Conservation (phyloP, 2,888 invertebrate species). For the Neoitamus cyanurus region DNA sequence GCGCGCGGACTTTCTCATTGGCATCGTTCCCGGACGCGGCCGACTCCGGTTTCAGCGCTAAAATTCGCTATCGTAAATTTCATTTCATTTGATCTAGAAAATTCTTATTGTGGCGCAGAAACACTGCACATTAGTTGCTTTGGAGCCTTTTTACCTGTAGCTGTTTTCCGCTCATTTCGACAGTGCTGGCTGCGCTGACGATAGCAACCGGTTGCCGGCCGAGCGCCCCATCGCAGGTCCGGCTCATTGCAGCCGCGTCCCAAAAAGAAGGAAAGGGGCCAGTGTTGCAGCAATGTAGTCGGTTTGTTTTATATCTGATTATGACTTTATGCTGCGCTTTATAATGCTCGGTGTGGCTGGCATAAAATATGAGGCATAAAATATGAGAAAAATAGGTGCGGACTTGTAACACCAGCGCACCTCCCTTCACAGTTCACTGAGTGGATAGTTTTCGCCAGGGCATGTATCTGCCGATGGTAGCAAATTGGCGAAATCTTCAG, state of each 20-base stretch:
- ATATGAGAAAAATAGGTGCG: slow-evolving; percentile 43
- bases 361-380: slow-evolving; percentile 45
- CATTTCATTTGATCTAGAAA: slow-evolving; percentile 43
- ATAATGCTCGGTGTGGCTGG: slow-evolving; percentile 43
- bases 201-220: slow-evolving; percentile 20
- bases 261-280: background rate
- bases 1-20: slow-evolving; percentile 28
- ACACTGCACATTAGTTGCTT: slow-evolving; percentile 20
- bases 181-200: background rate
- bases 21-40: background rate
- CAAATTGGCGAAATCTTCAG: slow-evolving; percentile 17
- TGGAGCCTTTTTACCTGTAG: background rate
- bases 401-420: slow-evolving; percentile 30
- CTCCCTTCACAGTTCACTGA: slow-evolving; percentile 2
- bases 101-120: slow-evolving; percentile 39
- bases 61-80: slow-evolving; percentile 41
- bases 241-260: background rate
- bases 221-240: background rate
- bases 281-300: slow-evolving; percentile 29
- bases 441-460: background rate
- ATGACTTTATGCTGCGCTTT: slow-evolving; percentile 46
- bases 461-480: slow-evolving; percentile 19
- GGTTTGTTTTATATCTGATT: slow-evolving; percentile 50
- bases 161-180: slow-evolving; percentile 9
- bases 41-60: background rate